Base-by-base conservation (phyloP, 2,113 vertebrate species). In the Xerus inauris region DNA sequence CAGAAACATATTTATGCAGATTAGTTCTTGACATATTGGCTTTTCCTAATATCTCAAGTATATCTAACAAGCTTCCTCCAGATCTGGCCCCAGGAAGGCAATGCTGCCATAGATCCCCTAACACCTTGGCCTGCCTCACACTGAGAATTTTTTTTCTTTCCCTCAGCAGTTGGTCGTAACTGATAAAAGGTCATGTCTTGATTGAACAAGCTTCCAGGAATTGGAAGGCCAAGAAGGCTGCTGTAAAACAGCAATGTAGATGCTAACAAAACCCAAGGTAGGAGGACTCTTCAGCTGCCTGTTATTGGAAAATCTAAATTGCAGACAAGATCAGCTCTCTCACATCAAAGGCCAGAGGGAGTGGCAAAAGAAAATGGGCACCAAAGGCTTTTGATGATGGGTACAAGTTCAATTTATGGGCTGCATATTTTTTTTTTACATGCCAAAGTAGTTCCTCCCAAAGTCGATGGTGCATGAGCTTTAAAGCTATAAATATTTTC, bases 181-280 rank as follows among this genome's bases (percentile, higher is more conserved):
- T 89, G 93, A 96, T 95, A 97, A 97, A 98, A 94, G 67, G 82
- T 73, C 89, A 76, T 69, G 91, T 95, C 94, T 96, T 89, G 94
- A 96, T 5, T 95, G 96, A 98, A 94, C 84, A 96, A 94, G 84
- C 81, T 88, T 95, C 87, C 47, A 62, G 89, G 92, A 95, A 35
- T 8, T 45, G 22, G 38, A 84, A 97, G 76, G 91, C 57, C 91
- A 83, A 90, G 97, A 96, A 82, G 87, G 82, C 85, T 76, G 73
- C 45, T 93, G 24, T 96, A 81, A 90, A 98, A 88, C 72, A 79
- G 87, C 20, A 45, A 49, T 3, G n/a, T 24, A 49, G 83, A 96
- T 40, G 38, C 40, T 87, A 95, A 95, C 69, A 90, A 86, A 89
- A 89, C 71, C 69, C 24, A 73, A 95, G 71, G 47, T 6, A 35